Evolutionary conservation across 2,113 vertebrate genomes (phyloP).

Genomic region (Rhagologus leucostigma): DNA sequence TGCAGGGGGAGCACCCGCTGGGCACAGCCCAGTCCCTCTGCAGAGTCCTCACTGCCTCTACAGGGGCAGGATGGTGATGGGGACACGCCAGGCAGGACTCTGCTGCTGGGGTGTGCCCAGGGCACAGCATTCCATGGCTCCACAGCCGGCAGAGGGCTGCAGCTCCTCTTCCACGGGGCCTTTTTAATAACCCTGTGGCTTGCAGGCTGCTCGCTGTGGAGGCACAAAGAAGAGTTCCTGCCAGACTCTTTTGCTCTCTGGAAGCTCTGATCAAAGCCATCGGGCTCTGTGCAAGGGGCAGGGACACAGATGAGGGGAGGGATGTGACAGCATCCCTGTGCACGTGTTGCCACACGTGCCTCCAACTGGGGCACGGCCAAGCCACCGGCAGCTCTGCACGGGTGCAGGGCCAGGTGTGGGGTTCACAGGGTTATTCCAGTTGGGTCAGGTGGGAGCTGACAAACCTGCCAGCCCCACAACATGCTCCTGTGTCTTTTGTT

Average conservation of each 20-base stretch:
- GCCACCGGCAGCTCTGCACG: accelerated
- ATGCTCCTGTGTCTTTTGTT: neutral
- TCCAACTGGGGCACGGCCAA: accelerated
- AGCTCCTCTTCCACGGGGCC: neutral
- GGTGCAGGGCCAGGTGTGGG: neutral
- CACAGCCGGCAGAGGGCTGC: neutral
- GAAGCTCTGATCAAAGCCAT: neutral
- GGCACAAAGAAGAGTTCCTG: neutral
- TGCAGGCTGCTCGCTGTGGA: accelerated
- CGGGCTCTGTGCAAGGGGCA: neutral
- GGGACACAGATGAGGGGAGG: neutral
- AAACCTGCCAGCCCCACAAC: neutral
- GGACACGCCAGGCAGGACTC: neutral
- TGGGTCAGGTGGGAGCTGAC: neutral
- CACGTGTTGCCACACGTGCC: accelerated
- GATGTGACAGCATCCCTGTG: neutral
- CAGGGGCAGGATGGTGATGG: neutral
- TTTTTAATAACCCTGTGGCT: neutral
- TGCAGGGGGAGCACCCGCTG: accelerated
- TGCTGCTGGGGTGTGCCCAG: neutral
- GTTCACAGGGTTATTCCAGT: neutral
- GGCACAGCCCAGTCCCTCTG: neutral
- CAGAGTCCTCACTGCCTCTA: neutral
- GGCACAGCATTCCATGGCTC: neutral
- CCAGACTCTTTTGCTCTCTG: neutral